These are phyloP conservation scores for Oscheius sp. DNA, from an alignment of 2,888 invertebrate species.

Conservation along the genomic window DNA sequence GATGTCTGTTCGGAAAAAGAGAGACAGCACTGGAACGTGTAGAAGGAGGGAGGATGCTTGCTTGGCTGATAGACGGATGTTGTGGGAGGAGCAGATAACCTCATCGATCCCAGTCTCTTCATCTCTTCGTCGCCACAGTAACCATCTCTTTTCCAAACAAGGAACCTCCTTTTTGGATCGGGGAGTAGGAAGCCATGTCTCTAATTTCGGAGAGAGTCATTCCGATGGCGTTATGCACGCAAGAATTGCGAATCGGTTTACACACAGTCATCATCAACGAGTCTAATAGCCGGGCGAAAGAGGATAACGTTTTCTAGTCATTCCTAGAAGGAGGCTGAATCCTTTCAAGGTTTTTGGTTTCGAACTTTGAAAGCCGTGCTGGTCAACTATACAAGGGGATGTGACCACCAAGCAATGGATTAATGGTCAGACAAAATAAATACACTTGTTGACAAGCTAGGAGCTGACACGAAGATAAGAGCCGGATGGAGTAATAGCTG, in stretches of 20 bases:
- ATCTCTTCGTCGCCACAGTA: slow-evolving; percentile 13
- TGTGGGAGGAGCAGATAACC: slow-evolving; percentile 30
- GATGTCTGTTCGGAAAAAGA: too few relatives aligned
- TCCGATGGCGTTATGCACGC: too few relatives aligned
- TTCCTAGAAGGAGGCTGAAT: not conserved
- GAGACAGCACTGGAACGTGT: too few relatives aligned
- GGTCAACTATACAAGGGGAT: not conserved
- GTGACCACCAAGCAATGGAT: not conserved
- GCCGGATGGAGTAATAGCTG: slow-evolving; percentile 15
- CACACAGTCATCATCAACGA: not conserved
- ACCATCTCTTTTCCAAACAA: not conserved
- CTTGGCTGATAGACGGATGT: slow-evolving; percentile 23
- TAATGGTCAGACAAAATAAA: not conserved
- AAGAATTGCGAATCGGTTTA: too few relatives aligned
- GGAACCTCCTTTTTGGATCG: not conserved
- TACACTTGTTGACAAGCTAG: too few relatives aligned
- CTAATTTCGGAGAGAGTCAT: not conserved
- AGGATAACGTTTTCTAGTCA: not conserved
- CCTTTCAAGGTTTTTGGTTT: too few relatives aligned
- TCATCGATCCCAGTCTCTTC: slow-evolving; percentile 21
- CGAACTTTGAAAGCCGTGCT: not conserved
- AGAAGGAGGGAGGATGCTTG: slow-evolving; percentile 8
- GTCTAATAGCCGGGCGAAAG: not conserved
- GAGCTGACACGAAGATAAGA: not conserved
- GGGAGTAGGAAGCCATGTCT: not conserved